Percentiles rank a stretch among this genome's conserved stretches.
Evolutionary conservation across 2,797 vertebrate species (phyloP).

Genomic region (Acipenser ruthenus): DNA sequence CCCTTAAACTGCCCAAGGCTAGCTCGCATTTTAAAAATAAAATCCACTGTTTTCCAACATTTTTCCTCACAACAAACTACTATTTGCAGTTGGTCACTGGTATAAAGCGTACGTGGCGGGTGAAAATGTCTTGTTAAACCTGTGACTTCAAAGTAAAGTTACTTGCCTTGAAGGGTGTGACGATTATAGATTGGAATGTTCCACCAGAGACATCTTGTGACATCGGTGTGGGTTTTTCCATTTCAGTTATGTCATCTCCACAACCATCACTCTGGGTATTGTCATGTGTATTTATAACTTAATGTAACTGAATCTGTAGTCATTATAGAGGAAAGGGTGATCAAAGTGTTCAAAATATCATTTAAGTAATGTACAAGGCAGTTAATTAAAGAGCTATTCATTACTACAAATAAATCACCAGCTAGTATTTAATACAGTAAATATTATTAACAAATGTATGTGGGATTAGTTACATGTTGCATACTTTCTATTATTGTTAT

Average conservation of each 20-base stretch:
- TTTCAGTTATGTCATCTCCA: slow-evolving; percentile 3
- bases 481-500: too few species aligned
- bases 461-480: too few species aligned
- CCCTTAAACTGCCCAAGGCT: too few species aligned
- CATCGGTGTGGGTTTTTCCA: slow-evolving; percentile 2
- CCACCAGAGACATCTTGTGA: slow-evolving; percentile 3
- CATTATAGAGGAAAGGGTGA: not conserved
- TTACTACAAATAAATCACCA: too few species aligned
- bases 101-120: too few species aligned
- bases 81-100: too few species aligned
- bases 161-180: not conserved
- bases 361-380: too few species aligned
- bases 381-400: too few species aligned
- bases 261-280: slow-evolving; percentile 6
- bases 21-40: not conserved
- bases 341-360: too few species aligned
- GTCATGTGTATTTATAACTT: slow-evolving; percentile 18
- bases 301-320: slow-evolving; percentile 7
- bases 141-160: not conserved
- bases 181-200: slow-evolving; percentile 9
- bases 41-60: not conserved
- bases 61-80: too few species aligned
- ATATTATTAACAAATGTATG: too few species aligned
- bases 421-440: too few species aligned
- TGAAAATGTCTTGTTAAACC: not conserved